Base-by-base conservation (phyloP, 2,888 invertebrate species). In the Chymomyza caudatula region DNA sequence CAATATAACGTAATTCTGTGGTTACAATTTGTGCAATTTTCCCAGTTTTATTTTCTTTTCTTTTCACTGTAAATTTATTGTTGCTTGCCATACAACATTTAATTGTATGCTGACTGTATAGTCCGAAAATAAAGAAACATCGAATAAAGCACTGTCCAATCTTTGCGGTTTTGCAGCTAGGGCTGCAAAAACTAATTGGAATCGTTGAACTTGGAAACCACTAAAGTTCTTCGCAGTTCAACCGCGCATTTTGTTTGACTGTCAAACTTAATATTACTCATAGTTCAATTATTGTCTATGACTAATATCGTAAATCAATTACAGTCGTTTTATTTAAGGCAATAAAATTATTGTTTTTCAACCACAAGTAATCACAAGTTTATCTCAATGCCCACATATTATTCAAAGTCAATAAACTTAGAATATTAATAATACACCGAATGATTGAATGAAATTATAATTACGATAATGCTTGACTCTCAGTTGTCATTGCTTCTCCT, bases 1-100 rank as follows among this genome's bases (percentile, higher is more conserved):
- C 77, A 74, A 58, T 74, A 69, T 58, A 70, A 77, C 66, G 76
- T 74, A 77, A 77, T 76, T 77, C 76, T 77, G 67, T 29, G 58
- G 60, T 15, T 51, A 58, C 55, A 25, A 62, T 47, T 59, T 58
- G 37, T 22, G 51, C 42, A 25, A 19, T 37, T 55, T 37, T 29
- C 58, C 61, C 56, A 61, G 53, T 69, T 23, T 25, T 37, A 37
- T 37, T 54, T 58, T 55, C 49, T 63, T 49, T 42, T 8, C 13
- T 47, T n/a, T n/a, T 37, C 23, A 43, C 11, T 37, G 29, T 37
- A 37, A 37, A 37, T 37, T 37, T 37, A 37, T 37, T 37, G 29
- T 37, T 37, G 11, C 5, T 37, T 37, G 29, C 29, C 11, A 11
- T 13, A 37, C 11, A 37, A 8, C 29, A 37, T 37, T 37, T 37